Base-by-base conservation (phyloP, 1,140 invertebrate genomes). In the Camponotus pennsylvanicus region DNA sequence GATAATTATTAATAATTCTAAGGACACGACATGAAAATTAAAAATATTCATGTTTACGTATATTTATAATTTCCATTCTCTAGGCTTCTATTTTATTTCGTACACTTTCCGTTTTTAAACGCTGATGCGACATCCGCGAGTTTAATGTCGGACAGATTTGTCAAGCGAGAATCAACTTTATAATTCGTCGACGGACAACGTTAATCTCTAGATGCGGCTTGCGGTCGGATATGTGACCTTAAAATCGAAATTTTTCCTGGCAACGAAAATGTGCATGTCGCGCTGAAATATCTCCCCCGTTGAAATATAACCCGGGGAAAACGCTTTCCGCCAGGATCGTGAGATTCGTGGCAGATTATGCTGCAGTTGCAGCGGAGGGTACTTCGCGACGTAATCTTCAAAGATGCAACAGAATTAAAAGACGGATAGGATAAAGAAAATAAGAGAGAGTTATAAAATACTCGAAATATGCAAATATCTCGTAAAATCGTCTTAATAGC, bases 161-260 rank as follows among this genome's bases (percentile, higher is more conserved):
- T 79, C n/a, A 27, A 27, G 45, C 45, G 34, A 75, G 11, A 40
- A 18, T 52, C 32, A 42, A 55, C 45, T 57, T 40, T 1, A 15
- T 80, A 80, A 80, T 80, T 80, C 64, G n/a, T 40, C 42, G 42
- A 45, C 76, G 66, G 18, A 34, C 45, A 49, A 79, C 13, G 49
- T 27, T 87, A 77, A 89, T 87, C 83, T 87, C 83, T 77, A 42
- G 63, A 61, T 61, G 52, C 67, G 75, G 15, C 64, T 63, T 55
- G 67, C 2, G 61, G 37, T 42, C 52, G 75, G 55, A 40, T 52
- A 32, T 67, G 55, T 18, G 61, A 45, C 75, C 45, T 78, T 61
- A 71, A 89, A 89, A 89, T 89, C 86, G 88, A 85, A 85, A 82
- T 82, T 70, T 66, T 76, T 64, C 84, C 40, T 55, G 49, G 21